Evolutionary conservation across 2,113 vertebrate genomes (phyloP).

Genomic region (Bambusicola thoracicus): DNA sequence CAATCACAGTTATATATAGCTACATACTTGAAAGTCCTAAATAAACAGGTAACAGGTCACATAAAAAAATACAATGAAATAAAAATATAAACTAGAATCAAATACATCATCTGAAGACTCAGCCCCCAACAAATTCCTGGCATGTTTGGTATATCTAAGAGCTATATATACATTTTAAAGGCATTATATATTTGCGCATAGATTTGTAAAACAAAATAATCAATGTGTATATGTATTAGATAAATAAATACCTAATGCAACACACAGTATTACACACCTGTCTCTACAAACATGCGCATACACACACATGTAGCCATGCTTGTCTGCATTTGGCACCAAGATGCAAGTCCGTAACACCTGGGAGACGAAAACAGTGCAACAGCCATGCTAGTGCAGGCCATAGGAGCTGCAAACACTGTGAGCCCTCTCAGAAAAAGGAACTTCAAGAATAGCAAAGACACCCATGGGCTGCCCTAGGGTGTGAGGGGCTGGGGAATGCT

Average conservation of each 20-base stretch:
- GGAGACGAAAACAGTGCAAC: neutral
- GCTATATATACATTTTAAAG: neutral
- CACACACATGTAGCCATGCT: neutral
- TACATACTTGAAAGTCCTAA: slow-evolving; percentile 17
- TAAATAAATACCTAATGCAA: neutral
- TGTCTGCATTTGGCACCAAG: too few species aligned
- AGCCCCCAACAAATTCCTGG: neutral
- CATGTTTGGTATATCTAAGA: neutral
- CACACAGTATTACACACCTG: neutral
- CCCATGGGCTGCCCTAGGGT: rapidly evolving
- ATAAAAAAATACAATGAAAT: slow-evolving; percentile 7
- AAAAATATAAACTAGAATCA: neutral
- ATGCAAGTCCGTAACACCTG: neutral
- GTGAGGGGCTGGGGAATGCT: neutral
- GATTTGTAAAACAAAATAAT: neutral
- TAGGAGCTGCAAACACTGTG: neutral
- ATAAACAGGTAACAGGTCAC: slow-evolving; percentile 20
- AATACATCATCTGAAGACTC: neutral
- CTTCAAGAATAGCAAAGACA: neutral
- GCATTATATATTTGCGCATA: neutral
- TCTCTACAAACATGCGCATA: neutral
- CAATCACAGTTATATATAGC: slow-evolving; percentile 38
- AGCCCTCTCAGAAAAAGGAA: neutral
- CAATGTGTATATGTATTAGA: neutral
- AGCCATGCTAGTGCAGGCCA: neutral